Percentiles rank a stretch among this genome's conserved stretches.
phyloP scores from a whole-genome alignment of 2,888 invertebrate genomes.

The Crioceris asparagi region DNA sequence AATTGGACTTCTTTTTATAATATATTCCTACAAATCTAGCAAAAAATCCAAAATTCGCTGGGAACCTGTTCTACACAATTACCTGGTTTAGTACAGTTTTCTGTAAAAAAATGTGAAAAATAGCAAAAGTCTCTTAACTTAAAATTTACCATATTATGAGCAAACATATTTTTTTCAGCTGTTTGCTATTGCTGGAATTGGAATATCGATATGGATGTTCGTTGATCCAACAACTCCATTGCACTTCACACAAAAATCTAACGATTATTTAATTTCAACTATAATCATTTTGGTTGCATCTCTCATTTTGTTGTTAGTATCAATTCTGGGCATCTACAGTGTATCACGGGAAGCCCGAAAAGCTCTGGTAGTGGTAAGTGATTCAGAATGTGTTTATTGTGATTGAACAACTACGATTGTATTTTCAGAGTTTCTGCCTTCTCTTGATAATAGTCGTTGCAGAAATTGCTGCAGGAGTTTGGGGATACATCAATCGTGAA shows the following conservation, averaged over 20 bases:
- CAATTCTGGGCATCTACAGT: constrained; percentile 76
- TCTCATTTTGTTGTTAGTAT: constrained; percentile 59
- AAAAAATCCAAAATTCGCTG: too few species aligned
- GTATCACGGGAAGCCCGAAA: constrained; percentile 67
- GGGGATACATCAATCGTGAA: constrained; percentile 63
- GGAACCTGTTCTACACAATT: too few species aligned
- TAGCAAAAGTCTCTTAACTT: too few species aligned
- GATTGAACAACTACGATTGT: not conserved
- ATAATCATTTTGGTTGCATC: constrained; percentile 65
- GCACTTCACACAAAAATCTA: constrained; percentile 53
- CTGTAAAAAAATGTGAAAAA: too few species aligned
- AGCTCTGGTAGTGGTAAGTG: constrained; percentile 61
- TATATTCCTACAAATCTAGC: too few species aligned
- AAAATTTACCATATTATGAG: too few species aligned
- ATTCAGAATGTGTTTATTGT: constrained; percentile 11
- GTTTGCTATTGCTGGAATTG: constrained; percentile 57
- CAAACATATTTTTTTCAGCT: too few species aligned
- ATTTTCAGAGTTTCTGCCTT: constrained; percentile 62
- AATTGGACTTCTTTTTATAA: too few species aligned
- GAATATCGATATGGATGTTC: constrained; percentile 65
- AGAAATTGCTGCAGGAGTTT: constrained; percentile 66
- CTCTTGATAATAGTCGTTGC: constrained; percentile 67
- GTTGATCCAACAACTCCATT: constrained; percentile 64
- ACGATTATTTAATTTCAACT: constrained; percentile 55
- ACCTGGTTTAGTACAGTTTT: too few species aligned